Percentiles rank a stretch among this genome's conserved stretches.
Evolutionary conservation across 2,888 invertebrate genomes (phyloP).

Genomic region (Acanthosepion pharaonis): DNA sequence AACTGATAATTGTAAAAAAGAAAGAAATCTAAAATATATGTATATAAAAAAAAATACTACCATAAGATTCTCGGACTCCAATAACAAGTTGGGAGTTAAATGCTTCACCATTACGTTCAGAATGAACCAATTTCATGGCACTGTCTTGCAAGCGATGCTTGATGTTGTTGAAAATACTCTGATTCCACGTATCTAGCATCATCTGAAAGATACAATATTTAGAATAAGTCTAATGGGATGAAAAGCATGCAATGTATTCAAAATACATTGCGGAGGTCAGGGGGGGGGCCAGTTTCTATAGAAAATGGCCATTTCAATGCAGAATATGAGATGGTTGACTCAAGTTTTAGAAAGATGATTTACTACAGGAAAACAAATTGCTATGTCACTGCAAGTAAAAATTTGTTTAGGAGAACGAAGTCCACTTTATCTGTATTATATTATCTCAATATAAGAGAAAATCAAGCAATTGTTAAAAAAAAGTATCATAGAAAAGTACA

Average conservation of each 20-base stretch:
- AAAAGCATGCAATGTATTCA: background rate
- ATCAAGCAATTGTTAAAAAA: no score
- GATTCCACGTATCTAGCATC: constrained; percentile 99
- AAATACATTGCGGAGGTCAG: no score
- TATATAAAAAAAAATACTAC: constrained; percentile 75
- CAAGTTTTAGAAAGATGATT: background rate
- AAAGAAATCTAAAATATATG: background rate
- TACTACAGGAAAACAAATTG: background rate
- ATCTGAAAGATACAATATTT: constrained; percentile 78
- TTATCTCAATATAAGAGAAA: no score
- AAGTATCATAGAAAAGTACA: no score
- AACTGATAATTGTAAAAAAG: background rate
- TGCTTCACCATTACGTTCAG: constrained; percentile 96
- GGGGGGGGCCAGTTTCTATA: no score
- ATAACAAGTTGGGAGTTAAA: constrained; percentile 98
- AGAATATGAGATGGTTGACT: background rate
- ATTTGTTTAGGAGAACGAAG: background rate
- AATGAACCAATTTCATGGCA: constrained; percentile 97
- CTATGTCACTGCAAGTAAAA: background rate
- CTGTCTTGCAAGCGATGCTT: constrained; percentile 85
- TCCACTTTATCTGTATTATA: background rate
- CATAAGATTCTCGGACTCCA: constrained; percentile 97
- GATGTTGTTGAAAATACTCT: constrained; percentile 95
- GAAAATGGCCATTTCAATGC: background rate
- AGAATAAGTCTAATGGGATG: background rate